Conservation (phyloP, 2,797 vertebrate species). For the Enteromius viviparus region DNA sequence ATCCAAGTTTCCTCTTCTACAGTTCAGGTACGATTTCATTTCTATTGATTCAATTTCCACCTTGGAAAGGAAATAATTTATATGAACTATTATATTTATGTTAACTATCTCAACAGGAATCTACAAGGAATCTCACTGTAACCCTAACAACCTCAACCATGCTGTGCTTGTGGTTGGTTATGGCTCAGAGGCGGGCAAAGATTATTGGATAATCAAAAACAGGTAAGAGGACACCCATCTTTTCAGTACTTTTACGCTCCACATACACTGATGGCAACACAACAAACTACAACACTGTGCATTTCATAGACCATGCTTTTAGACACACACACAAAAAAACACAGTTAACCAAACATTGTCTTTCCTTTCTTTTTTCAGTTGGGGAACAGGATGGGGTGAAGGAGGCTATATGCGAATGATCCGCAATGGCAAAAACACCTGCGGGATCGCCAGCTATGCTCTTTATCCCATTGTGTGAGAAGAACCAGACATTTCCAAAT, state of each 20-base stretch:
- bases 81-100: no score
- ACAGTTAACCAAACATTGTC: background rate
- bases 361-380: slow-evolving; percentile 62
- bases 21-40: slow-evolving; percentile 73
- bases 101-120: slow-evolving; percentile 69
- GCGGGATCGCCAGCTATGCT: slow-evolving; percentile 80
- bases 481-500: slow-evolving; percentile 25
- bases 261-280: background rate
- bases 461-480: slow-evolving; percentile 77
- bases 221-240: slow-evolving; percentile 59
- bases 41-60: background rate
- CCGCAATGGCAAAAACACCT: slow-evolving; percentile 74
- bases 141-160: slow-evolving; percentile 75
- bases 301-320: background rate
- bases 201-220: slow-evolving; percentile 84
- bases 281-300: background rate
- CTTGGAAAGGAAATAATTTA: background rate
- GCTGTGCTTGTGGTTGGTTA: slow-evolving; percentile 80
- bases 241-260: background rate
- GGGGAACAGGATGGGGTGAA: slow-evolving; percentile 81
- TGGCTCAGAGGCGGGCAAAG: slow-evolving; percentile 73
- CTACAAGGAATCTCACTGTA: slow-evolving; percentile 76
- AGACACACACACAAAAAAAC: background rate
- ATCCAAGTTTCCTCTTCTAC: slow-evolving; percentile 82
- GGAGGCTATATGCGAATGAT: slow-evolving; percentile 78